Evolutionary conservation across 2,797 vertebrate genomes (phyloP), one percentile per base, ranked within the genome.

Genomic region (Gila robusta): DNA sequence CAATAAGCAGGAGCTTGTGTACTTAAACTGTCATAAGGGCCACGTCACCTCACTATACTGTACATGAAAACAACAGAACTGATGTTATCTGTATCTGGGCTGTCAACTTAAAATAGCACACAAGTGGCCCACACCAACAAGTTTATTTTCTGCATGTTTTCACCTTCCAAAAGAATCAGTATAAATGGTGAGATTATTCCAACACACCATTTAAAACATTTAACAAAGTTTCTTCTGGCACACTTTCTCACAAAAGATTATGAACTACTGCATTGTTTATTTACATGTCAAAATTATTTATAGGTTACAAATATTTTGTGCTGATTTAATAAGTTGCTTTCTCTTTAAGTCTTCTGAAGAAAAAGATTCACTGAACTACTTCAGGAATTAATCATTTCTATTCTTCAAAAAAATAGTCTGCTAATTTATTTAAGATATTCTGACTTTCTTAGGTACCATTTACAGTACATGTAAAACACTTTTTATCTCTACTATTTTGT

Each of bases 1-100:
- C 77, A 92, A 89, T 92, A 91, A 93, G 91, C 91, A 93, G 26
- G 14, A 49, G 59, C 78, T 82, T 88, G 87, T 87, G 80, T 87
- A 79, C 80, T 80, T 79, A 59, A 87, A 89, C 85, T 83, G 67
- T 39, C 86, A 79, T 86, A 79, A 71, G 82, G 88, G 71, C 81
- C 86, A 83, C 54, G 11, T 54, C 52, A 78, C 35, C 64, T 74
- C 16, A 12, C 35, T 52, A 44, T 32, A 69, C 69, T 69, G 39
- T 73, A 28, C 49, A 59, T 73, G 37, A 81, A 74, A 84, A 86
- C 74, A 76, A 71, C 35, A 80, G 32, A 82, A 67, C 37, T 67
- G 28, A 87, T 37, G 47, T 16, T 59, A 83, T 64, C 49, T 41
- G 8, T 62, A 37, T 62, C 54, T 62, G 54, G 56, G 81, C 39